phyloP scores from a whole-genome alignment of 2,888 invertebrate species.

The Agrilus biguttatus region DNA sequence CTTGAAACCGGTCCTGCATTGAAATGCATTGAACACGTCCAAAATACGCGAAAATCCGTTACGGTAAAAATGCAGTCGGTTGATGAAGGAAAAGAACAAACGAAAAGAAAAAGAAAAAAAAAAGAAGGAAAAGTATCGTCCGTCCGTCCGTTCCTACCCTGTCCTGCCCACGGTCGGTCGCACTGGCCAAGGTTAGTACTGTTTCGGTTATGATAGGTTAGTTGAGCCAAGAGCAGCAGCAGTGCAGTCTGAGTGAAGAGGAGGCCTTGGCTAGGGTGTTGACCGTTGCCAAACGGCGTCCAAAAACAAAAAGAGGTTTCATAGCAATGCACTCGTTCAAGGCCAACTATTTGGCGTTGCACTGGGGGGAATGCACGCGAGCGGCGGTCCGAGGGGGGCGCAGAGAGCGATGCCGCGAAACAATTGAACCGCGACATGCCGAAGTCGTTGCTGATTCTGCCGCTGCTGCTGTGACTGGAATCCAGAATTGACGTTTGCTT shows the following conservation, averaged over 20 bases:
- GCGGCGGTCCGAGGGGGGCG: slow-evolving; percentile 14
- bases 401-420: slow-evolving; percentile 26
- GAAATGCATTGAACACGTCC: too few relatives aligned
- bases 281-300: slow-evolving; percentile 33
- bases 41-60: slow-evolving; percentile 5
- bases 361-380: slow-evolving; percentile 12
- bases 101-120: too few relatives aligned
- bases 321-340: slow-evolving; percentile 36
- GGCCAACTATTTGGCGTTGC: slow-evolving; percentile 32
- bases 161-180: slow-evolving; percentile 10
- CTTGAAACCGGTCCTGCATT: too few relatives aligned
- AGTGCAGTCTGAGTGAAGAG: slow-evolving; percentile 14
- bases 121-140: slow-evolving; percentile 3
- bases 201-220: slow-evolving; percentile 32
- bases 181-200: slow-evolving; percentile 19
- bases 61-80: slow-evolving; percentile 11
- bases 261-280: slow-evolving; percentile 32
- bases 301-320: slow-evolving; percentile 32
- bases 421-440: slow-evolving; percentile 33
- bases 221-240: slow-evolving; percentile 13
- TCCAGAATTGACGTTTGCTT: slow-evolving; percentile 30
- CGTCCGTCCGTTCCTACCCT: slow-evolving; percentile 6
- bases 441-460: slow-evolving; percentile 8
- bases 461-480: slow-evolving; percentile 26
- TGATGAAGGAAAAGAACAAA: neutral